Evolutionary conservation across 1,140 invertebrate species (phyloP), one percentile per base, ranked within the genome.

Genomic region (Lordiphosa stackelbergi): DNA sequence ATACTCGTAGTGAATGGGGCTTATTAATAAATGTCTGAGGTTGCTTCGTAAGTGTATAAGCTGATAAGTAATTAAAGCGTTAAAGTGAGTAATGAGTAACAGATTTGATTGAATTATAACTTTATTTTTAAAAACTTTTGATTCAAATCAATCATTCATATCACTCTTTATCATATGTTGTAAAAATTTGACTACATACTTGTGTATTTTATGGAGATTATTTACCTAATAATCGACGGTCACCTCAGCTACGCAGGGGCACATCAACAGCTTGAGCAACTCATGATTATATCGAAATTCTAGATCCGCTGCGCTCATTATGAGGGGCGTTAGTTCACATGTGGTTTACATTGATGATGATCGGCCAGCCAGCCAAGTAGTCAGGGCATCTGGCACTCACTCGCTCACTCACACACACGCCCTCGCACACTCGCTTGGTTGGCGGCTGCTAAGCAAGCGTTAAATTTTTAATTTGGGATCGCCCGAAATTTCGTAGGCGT

Each of bases 291-390:
- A 13, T 19, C 9, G 37, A 12, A 54, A 11, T 7, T 34, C 13
- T 3, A 47, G 47, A 66, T 66, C 54, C 52, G 72, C 19, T 56
- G 46, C 35, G 65, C 59, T 79, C 77, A 79, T 81, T 83, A 79
- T 69, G 59, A 75, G 75, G 75, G 75, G 75, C 75, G 77, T 79
- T 71, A 37, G 66, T 41, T 48, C 35, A 46, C 51, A 62, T 40
- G 54, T 79, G 71, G 60, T 52, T 66, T 38, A 36, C 52, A 55
- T 48, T 28, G 63, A 81, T 81, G 58, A 72, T 65, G 65, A 72
- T 37, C 73, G 52, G 8, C 13, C 10, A 65, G 11, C 24, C 49
- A 55, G 31, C 13, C 24, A 51, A 42, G 9, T 12, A 19, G 40
- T 9, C 12, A 40, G 37, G 38, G 6, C 72, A 81, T 81, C 75